Evolutionary conservation across 2,113 vertebrate genomes (phyloP), one percentile per base, ranked within the genome.

Genomic region (Emydura subglobosa): DNA sequence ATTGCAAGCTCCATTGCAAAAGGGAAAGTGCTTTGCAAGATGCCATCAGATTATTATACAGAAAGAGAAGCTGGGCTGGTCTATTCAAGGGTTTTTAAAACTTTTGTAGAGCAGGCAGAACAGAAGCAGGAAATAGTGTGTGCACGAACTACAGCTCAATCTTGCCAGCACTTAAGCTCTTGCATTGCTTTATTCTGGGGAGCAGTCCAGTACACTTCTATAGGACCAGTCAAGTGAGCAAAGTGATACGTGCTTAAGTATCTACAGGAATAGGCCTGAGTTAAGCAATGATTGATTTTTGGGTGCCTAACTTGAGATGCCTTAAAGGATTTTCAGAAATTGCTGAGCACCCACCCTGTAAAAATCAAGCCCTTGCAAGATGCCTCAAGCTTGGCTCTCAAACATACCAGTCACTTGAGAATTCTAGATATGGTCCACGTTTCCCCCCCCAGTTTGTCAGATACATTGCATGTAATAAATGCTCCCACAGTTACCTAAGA

Each of bases 1-100:
- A 84, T 93, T 19, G 90, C 47, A 94, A 95, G 92, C 1, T 2
- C 65, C 90, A 87, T 72, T 85, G 76, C 80, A 91, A 92, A 90
- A 94, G 47, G 49, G 59, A 94, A 87, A 49, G 51, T 72, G 55
- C 81, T 78, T 94, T 72, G 90, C 86, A 89, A 94, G 83, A 54
- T 79, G 50, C 13, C 80, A 94, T 90, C 84, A 91, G 87, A 96
- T 88, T 81, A 93, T n/a, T 9, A 50, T 21, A 85, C 47, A 88
- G 7, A 91, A 87, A 53, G 2, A 89, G 74, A 65, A 89, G 49
- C 39, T 22, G 61, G 49, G 12, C 3, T 1, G 93, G 79, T 16
- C 44, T 57, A 55, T 44, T 49, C 31, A 29, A 25, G 29, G 50
- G 50, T 29, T 29, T 90, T 49, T 59, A 82, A 82, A 91, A 49